phyloP scores from a whole-genome alignment of 2,888 invertebrate species.

The Ichneumoninae sp. region DNA sequence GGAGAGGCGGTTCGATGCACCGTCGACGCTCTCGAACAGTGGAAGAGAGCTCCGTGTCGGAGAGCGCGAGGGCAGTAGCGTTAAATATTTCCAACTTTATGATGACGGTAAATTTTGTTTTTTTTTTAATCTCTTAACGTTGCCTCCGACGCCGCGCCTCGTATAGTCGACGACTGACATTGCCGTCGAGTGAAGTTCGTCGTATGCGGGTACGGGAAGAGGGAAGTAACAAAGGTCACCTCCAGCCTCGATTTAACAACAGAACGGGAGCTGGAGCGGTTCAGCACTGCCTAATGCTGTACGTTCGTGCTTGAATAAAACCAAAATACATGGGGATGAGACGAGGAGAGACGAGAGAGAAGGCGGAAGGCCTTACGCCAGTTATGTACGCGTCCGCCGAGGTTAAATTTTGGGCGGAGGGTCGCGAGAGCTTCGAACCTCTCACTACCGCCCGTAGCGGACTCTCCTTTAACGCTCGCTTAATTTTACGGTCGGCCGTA shows the following conservation, averaged over 20 bases:
- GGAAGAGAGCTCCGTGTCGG: background rate
- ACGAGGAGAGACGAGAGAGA: conserved; percentile 8
- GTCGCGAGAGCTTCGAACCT: background rate
- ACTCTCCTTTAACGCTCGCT: conserved; percentile 70
- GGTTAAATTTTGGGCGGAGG: conserved; percentile 50
- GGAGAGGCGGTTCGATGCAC: background rate
- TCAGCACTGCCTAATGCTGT: background rate
- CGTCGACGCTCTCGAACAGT: conserved; percentile 12
- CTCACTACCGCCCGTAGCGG: background rate
- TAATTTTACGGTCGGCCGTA: conserved; percentile 80
- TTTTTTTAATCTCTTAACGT: conserved; percentile 31
- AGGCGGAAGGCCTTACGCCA: background rate
- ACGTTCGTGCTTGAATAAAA: conserved; percentile 14
- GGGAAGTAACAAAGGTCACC: background rate
- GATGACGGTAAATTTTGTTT: conserved; percentile 19
- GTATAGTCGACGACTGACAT: background rate
- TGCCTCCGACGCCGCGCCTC: background rate
- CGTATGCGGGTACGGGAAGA: background rate
- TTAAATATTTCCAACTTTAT: conserved; percentile 39
- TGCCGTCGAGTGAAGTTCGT: conserved; percentile 9
- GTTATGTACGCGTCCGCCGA: conserved; percentile 8
- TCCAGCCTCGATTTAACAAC: background rate
- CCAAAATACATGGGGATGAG: conserved; percentile 4
- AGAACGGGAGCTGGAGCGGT: background rate
- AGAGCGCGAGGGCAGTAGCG: conserved; percentile 17